A percentile compares a stretch with the other conserved stretches of the same genome.
phyloP scores from a whole-genome alignment of 2,113 vertebrate genomes.

The Nycticorax nycticorax region DNA sequence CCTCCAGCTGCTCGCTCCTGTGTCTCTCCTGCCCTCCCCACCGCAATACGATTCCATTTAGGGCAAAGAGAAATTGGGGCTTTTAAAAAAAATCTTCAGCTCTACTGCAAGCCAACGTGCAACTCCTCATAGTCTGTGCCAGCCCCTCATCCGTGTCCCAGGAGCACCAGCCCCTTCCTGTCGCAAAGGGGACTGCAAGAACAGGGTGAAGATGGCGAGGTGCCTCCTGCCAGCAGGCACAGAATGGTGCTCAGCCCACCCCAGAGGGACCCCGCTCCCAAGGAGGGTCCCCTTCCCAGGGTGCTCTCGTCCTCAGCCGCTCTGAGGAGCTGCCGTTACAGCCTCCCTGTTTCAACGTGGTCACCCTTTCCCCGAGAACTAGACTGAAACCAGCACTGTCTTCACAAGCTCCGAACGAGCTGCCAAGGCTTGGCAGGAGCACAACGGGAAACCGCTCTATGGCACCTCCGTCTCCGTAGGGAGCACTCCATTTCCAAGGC shows the following conservation, averaged over 20 bases:
- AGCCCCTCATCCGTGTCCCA: not conserved
- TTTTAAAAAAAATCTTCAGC: not conserved
- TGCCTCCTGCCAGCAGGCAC: not conserved
- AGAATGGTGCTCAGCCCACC: not conserved
- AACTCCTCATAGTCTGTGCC: not conserved
- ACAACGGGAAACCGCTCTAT: not conserved
- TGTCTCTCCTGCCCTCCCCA: rapidly evolving
- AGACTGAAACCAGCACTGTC: not conserved
- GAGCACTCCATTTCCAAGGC: not conserved
- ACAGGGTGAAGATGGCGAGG: not conserved
- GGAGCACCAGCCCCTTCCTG: not conserved
- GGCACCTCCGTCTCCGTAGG: not conserved
- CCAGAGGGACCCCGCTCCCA: rapidly evolving
- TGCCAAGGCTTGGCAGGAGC: slow-evolving; percentile 37
- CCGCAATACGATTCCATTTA: not conserved
- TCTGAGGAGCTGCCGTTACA: not conserved
- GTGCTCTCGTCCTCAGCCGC: rapidly evolving
- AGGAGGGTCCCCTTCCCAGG: not conserved
- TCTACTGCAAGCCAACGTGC: not conserved
- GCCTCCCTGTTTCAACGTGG: rapidly evolving
- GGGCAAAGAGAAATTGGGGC: not conserved
- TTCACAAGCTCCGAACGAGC: not conserved
- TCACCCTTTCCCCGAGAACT: not conserved
- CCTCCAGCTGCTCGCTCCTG: not conserved
- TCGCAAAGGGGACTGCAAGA: not conserved